phyloP scores from a whole-genome alignment of 1,140 invertebrate species.

The Polypedilum pembai region DNA sequence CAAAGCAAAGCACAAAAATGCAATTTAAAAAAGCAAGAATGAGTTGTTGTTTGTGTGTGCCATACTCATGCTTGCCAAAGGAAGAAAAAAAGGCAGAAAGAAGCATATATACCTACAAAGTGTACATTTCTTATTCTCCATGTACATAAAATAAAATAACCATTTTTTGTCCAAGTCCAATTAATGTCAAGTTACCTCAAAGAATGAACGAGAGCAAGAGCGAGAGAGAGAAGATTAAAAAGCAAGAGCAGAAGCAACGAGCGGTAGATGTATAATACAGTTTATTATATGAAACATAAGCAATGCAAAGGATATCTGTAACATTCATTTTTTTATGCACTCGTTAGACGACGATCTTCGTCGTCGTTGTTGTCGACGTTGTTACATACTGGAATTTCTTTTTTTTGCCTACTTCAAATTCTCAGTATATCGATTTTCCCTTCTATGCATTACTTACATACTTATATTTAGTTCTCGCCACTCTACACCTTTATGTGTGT shows the following conservation, averaged over 20 bases:
- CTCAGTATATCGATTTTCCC: no score
- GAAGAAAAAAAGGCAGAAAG: neutral
- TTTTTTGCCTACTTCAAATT: no score
- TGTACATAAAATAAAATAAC: neutral
- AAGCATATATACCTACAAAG: neutral
- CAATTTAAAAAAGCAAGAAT: neutral
- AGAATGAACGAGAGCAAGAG: neutral
- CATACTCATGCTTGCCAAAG: neutral
- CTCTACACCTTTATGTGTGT: no score
- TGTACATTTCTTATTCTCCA: no score
- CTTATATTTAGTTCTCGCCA: no score
- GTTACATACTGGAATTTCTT: no score
- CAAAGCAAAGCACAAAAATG: neutral
- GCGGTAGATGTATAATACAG: neutral
- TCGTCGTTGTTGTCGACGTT: no score
- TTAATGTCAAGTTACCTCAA: constrained; percentile 15
- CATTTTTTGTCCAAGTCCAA: constrained; percentile 17
- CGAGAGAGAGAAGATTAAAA: neutral
- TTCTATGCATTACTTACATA: no score
- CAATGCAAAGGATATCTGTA: neutral
- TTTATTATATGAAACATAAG: constrained; percentile 5
- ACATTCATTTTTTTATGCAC: no score
- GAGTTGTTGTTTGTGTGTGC: constrained; percentile 3
- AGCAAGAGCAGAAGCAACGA: constrained; percentile 6
- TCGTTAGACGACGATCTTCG: no score